Evolutionary conservation across 2,888 invertebrate genomes (phyloP).

Genomic region (Netelia virgata): DNA sequence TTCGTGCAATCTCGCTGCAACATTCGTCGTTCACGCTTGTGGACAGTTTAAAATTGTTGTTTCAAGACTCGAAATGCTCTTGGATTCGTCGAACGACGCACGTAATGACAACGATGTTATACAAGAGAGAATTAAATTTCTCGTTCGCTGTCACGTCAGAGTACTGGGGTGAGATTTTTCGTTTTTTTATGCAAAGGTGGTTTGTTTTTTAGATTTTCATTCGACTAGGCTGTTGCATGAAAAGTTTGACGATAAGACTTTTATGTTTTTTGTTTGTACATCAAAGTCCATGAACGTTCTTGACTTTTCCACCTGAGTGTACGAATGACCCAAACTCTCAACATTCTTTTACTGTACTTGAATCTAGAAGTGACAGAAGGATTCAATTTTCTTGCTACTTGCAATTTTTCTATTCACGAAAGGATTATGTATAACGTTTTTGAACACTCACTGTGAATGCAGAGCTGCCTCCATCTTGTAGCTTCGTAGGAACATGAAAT

Average conservation of each 20-base stretch:
- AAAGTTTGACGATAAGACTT: neutral
- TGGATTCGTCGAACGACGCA: neutral
- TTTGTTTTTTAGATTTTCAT: neutral
- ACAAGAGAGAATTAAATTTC: slow-evolving; percentile 53
- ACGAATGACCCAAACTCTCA: no score
- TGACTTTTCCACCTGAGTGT: no score
- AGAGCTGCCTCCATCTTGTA: neutral
- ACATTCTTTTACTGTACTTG: no score
- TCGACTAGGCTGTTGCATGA: neutral
- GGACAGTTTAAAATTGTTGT: slow-evolving; percentile 60
- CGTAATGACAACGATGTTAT: neutral
- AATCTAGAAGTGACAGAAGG: no score
- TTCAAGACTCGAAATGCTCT: slow-evolving; percentile 28
- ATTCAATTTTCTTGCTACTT: no score
- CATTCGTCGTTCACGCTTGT: slow-evolving; percentile 60
- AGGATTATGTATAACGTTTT: neutral
- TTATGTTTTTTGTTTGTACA: no score
- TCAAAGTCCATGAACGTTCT: no score
- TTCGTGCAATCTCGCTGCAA: slow-evolving; percentile 53
- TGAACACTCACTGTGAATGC: neutral
- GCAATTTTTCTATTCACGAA: neutral
- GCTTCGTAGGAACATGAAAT: neutral
- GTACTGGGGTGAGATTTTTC: slow-evolving; percentile 71
- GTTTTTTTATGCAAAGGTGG: neutral
- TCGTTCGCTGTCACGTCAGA: slow-evolving; percentile 62